phyloP scores from a whole-genome alignment of 1,140 invertebrate species.

The Drosophila busckii region DNA sequence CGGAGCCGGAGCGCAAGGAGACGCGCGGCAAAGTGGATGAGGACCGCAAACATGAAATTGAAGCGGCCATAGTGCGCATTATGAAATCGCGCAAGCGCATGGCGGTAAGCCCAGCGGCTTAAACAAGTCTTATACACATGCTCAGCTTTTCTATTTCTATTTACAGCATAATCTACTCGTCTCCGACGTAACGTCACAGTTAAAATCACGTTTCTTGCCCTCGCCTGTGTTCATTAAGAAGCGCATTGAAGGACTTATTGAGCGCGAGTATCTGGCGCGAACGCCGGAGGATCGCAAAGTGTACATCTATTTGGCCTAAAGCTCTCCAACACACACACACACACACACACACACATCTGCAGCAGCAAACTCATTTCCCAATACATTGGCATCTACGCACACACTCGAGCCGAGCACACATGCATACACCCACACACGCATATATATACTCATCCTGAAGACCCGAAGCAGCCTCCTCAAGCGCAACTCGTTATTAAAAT shows the following conservation, averaged over 20 bases:
- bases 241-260: slow-evolving; percentile 98
- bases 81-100: slow-evolving; percentile 99
- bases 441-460: not conserved
- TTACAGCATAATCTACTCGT: slow-evolving; percentile 94
- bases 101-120: too few species aligned
- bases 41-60: slow-evolving; percentile 99
- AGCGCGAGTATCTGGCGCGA: slow-evolving; percentile 98
- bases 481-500: slow-evolving; percentile 15
- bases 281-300: slow-evolving; percentile 97
- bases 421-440: not conserved
- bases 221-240: slow-evolving; percentile 99
- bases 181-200: slow-evolving; percentile 97
- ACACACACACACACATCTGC: not conserved
- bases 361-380: slow-evolving; percentile 16
- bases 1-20: slow-evolving; percentile 98
- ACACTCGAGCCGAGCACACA: slow-evolving; percentile 12
- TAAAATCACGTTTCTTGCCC: slow-evolving; percentile 97
- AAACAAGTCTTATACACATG: too few species aligned
- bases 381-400: not conserved
- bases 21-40: slow-evolving; percentile 99
- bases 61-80: slow-evolving; percentile 99
- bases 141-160: slow-evolving; percentile 6
- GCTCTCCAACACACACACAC: not conserved
- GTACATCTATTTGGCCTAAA: slow-evolving; percentile 94
- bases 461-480: not conserved